Evolutionary conservation across 2,888 invertebrate genomes (phyloP), one percentile per base, ranked within the genome.

Genomic region (Meiosimyza platycephala): DNA sequence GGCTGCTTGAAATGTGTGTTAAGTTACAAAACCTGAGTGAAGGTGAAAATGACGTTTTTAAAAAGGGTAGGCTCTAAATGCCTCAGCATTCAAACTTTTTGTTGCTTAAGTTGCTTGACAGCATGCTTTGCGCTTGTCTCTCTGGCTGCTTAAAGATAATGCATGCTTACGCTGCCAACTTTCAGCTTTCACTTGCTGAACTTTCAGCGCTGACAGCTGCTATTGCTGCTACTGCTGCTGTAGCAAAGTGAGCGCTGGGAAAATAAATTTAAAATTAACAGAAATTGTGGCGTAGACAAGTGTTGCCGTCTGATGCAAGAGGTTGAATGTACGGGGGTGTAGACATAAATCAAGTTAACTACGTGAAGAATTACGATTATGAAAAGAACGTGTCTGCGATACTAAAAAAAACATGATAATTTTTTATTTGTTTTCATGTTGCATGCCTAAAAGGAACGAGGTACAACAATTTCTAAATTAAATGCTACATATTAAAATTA

Each of bases 221-320:
- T 72, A 47, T 60, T 57, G 28, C 50, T 64, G 47, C 68, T 59
- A 50, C 69, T 73, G 70, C 71, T 71, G 64, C 67, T 59, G 54
- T 33, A 5, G 70, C 51, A 54, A 28, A 28, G 28, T 28, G 54
- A 40, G 63, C 13, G 40, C 9, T 40, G 40, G 33, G 50, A 40
- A 70, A 52, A 70, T 70, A 70, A 33, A 70, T 70, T 70, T 70
- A 22, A 70, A 70, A 70, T 70, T 70, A 70, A 70, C 70, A 63
- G 54, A 47, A 63, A 52, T 70, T 63, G 70, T 59, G 70, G 70
- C 70, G 70, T 40, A 51, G 70, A 70, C 70, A 70, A 70, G 62
- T 70, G 62, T 60, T 70, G 70, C 54, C 40, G 1, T 7, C 1
- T 67, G 55, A 9, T 70, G 70, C 52, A 33, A 52, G 16, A 15